Base-by-base conservation (phyloP, 2,113 vertebrate genomes). In the Blennius ocellaris region DNA sequence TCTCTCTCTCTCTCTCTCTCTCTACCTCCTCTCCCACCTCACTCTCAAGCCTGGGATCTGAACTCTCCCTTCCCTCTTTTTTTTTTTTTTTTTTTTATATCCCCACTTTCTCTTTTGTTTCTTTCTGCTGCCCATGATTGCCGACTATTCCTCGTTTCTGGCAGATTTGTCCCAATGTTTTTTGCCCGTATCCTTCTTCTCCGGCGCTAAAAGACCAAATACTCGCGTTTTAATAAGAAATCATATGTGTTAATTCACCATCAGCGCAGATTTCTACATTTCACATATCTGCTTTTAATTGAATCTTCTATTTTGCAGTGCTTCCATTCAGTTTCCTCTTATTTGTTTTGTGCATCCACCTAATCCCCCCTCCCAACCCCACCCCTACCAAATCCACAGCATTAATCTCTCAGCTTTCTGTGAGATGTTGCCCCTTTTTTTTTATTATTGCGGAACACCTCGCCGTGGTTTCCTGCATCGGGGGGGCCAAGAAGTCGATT, bases 1-100 rank as follows among this genome's bases (percentile, higher is more conserved):
- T 75, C 85, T 74, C 77, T 68, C 71, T 15, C 71, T 68, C 94
- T 90, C 92, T 30, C 89, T 72, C 86, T 75, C 85, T 74, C 77
- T 68, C 71, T 15, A 74, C 69, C 94, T 90, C 92, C 89, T 93
- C 89, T 92, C 83, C 82, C 81, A 86, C 81, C 81, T 85, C 83
- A 89, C 90, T 91, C 86, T 86, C 87, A 89, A 72, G 87, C 89
- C 90, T 92, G 82, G 80, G 90, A 92, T 89, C 90, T 91, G 84
- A 91, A 89, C 90, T 88, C 85, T 80, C 73, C 63, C 59, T 85
- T 72, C 80, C 77, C 76, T 56, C 52, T 69, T 59, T 64, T 73
- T 67, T 78, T 56, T 55, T 69, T 59, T 64, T 73, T 67, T 71
- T 72, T 30, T 43, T 41, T 2, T 5, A 30, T 30, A 2, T 50